Conservation (phyloP, 2,113 vertebrate species). For the Globicephala melas region DNA sequence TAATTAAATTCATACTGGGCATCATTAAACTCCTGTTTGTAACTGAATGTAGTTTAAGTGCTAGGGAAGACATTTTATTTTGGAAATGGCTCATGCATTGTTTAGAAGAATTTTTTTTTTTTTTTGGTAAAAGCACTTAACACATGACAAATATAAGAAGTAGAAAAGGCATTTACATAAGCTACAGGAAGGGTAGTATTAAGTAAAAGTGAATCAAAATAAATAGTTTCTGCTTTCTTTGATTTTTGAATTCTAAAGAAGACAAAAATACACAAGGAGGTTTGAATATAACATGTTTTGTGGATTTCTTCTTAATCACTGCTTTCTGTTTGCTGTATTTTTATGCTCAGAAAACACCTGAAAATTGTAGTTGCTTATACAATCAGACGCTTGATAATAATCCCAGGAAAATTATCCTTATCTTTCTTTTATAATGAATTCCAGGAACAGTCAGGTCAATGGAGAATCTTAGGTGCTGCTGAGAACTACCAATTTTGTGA, state of each 20-base stretch:
- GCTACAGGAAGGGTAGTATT: neutral
- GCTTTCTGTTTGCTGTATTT: neutral
- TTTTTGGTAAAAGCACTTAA: neutral
- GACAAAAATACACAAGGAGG: neutral
- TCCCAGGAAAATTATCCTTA: constrained; percentile 62
- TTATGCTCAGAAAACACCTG: constrained; percentile 46
- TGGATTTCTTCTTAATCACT: constrained; percentile 52
- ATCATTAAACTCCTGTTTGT: neutral
- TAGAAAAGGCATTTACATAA: constrained; percentile 22
- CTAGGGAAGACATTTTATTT: constrained; percentile 34
- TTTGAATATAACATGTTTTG: constrained; percentile 28
- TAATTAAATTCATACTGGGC: neutral
- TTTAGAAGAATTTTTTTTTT: neutral
- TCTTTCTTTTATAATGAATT: constrained; percentile 71
- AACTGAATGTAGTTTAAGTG: neutral
- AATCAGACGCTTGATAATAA: constrained; percentile 62
- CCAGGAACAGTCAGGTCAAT: constrained; percentile 71
- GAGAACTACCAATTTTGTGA: constrained; percentile 71
- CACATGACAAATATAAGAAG: constrained; percentile 6
- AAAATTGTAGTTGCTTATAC: constrained; percentile 56
- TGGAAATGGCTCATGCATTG: constrained; percentile 20
- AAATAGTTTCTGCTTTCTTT: constrained; percentile 28
- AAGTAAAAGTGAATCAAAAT: constrained; percentile 20
- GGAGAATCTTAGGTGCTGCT: constrained; percentile 60
- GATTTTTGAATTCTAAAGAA: constrained; percentile 50